Conservation (phyloP, 2,113 vertebrate genomes). For the Cottus gobio region DNA sequence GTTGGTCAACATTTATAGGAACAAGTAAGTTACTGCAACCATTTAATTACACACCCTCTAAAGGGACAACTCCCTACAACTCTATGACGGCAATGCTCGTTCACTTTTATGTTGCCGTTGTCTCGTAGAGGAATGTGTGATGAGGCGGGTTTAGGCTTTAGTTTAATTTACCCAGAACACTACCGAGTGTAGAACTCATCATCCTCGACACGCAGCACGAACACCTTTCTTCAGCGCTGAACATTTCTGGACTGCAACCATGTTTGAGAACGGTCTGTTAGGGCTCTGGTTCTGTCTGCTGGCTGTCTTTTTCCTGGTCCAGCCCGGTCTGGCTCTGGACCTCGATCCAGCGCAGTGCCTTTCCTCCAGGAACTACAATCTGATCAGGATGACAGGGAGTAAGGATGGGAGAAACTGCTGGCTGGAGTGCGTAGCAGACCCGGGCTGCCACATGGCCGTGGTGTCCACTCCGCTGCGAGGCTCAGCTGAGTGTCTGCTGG, state of each 20-base stretch:
- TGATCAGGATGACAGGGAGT: not conserved
- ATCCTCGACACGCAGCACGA: not conserved
- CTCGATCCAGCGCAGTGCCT: not conserved
- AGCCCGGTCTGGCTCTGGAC: not conserved
- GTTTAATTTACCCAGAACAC: not conserved
- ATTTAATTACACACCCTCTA: too few relatives aligned
- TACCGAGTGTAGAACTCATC: not conserved
- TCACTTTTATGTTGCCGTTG: too few relatives aligned
- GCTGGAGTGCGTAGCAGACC: not conserved
- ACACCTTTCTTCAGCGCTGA: not conserved
- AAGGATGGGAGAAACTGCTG: not conserved
- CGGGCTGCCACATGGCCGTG: not conserved
- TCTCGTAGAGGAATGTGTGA: too few relatives aligned
- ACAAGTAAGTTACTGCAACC: too few relatives aligned
- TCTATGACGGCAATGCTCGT: too few relatives aligned
- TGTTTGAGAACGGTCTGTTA: not conserved
- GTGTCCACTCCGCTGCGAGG: not conserved
- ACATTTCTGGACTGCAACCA: not conserved
- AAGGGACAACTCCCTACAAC: too few relatives aligned
- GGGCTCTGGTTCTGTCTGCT: not conserved
- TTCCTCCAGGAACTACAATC: not conserved
- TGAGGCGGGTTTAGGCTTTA: not conserved
- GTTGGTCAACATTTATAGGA: too few relatives aligned
- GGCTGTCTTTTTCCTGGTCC: not conserved
- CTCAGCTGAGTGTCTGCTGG: not conserved